Evolutionary conservation across 2,888 invertebrate genomes (phyloP), one percentile per base, ranked within the genome.

Genomic region (Lasioglossum villosulum): DNA sequence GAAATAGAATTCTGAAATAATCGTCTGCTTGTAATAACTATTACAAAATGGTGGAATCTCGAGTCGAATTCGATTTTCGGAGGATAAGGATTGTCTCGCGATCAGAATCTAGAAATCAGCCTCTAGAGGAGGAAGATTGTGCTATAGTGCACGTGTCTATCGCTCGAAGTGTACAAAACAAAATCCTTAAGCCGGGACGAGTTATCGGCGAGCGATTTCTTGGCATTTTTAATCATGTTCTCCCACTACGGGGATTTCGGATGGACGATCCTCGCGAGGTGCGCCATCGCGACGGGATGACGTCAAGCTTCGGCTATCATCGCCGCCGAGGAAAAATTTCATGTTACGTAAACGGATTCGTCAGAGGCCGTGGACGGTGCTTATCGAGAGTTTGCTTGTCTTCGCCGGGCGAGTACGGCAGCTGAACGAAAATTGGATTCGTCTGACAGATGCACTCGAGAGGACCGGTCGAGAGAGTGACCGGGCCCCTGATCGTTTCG

Each of bases 271-370:
- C 52, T 14, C 45, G 23, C 23, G 30, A 56, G 79, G 80, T 37
- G 59, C 70, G 79, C n/a, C 16, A 39, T 74, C 16, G n/a, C 30
- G 23, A 73, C 52, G 37, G 23, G 16, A 4, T 82, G 82, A 59
- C 83, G 83, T 83, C 72, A 72, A 16, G 27, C 16, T 45, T 63
- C 27, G 14, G 45, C 12, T 10, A 39, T 12, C 37, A 66, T 70
- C 71, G 37, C 19, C 14, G 68, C 8, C 23, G 39, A 63, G 83
- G 76, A 89, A 86, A 88, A 89, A 86, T 86, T 63, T 71, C 59
- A 16, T 6, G 23, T 88, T 89, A 83, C 71, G 75, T 74, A 86
- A 89, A 73, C 37, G 27, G 42, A 75, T 52, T 42, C 56, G 79
- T 48, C 66, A 27, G 48, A 76, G 74, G 68, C 78, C 42, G 80